Percentiles rank a stretch among this genome's conserved stretches.
Conservation (phyloP, 2,113 vertebrate genomes). For the Rhynchomys soricoides region DNA sequence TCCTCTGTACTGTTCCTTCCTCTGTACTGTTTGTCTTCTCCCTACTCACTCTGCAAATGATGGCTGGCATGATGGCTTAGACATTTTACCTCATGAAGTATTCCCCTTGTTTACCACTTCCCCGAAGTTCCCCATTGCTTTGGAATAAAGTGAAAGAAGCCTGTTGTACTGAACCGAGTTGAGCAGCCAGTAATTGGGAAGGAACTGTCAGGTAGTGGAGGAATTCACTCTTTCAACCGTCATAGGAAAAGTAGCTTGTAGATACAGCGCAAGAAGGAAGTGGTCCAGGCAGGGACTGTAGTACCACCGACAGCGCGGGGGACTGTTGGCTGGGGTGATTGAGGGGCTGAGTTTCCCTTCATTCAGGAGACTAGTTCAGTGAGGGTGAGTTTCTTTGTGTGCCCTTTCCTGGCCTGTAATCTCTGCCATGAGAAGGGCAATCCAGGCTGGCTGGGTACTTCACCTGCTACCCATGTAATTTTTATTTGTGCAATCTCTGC, state of each 20-base stretch:
- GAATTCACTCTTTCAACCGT: neutral
- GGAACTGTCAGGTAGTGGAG: neutral
- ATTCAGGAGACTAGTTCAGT: neutral
- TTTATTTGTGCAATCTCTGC: neutral
- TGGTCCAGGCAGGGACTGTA: neutral
- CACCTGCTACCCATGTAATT: neutral
- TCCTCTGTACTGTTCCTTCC: neutral
- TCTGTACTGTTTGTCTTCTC: neutral
- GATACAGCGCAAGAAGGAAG: neutral
- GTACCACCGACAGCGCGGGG: neutral
- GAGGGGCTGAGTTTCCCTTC: neutral
- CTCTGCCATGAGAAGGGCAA: neutral
- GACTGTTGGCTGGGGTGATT: neutral
- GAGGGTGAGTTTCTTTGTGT: neutral
- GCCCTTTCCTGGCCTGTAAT: neutral
- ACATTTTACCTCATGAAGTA: constrained; percentile 15
- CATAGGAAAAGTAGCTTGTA: neutral
- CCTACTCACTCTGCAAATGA: neutral
- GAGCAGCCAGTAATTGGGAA: neutral
- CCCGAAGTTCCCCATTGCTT: neutral
- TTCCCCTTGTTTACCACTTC: neutral
- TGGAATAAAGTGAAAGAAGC: neutral
- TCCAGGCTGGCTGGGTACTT: neutral
- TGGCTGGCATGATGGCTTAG: neutral
- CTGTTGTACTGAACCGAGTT: neutral